Evolutionary conservation across 1,140 invertebrate species (phyloP).

Genomic region (Spodoptera litura): DNA sequence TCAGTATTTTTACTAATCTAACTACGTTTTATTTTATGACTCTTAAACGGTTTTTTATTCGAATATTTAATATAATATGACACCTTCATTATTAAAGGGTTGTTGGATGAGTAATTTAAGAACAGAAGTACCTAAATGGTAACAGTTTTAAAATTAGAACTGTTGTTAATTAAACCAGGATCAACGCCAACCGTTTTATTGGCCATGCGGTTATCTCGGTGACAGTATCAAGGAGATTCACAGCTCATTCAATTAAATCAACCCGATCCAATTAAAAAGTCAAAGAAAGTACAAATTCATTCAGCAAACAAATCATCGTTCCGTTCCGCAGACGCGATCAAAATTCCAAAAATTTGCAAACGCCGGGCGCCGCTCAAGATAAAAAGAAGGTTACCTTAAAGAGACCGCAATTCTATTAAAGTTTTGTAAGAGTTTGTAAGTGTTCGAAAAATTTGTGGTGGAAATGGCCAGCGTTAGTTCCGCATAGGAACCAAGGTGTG

Average conservation of each 20-base stretch:
- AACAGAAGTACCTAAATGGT: too few relatives aligned
- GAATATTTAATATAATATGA: too few relatives aligned
- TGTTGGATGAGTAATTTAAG: too few relatives aligned
- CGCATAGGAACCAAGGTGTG: conserved; percentile 62
- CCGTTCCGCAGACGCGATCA: conserved; percentile 30
- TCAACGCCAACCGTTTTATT: too few relatives aligned
- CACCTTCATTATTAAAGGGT: too few relatives aligned
- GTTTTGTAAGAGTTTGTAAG: conserved; percentile 53
- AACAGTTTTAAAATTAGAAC: too few relatives aligned
- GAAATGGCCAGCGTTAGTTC: conserved; percentile 66
- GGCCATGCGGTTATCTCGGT: too few relatives aligned
- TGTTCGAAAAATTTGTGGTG: conserved; percentile 65
- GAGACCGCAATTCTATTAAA: conserved; percentile 52
- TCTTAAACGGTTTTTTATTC: neutral
- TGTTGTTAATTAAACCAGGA: too few relatives aligned
- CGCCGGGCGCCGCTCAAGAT: neutral
- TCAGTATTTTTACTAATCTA: conserved; percentile 12
- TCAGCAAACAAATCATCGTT: conserved; percentile 32
- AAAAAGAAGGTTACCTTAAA: conserved; percentile 37
- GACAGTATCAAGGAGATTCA: neutral
- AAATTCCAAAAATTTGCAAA: conserved; percentile 33
- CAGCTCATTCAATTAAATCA: conserved; percentile 4
- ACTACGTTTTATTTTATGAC: neutral
- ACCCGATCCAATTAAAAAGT: conserved; percentile 25
- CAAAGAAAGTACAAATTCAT: conserved; percentile 29